Percentiles rank a stretch among this genome's conserved stretches.
These are phyloP conservation scores for Bufotes viridis DNA, from an alignment of 2,797 vertebrate species.

Conservation along the genomic window DNA sequence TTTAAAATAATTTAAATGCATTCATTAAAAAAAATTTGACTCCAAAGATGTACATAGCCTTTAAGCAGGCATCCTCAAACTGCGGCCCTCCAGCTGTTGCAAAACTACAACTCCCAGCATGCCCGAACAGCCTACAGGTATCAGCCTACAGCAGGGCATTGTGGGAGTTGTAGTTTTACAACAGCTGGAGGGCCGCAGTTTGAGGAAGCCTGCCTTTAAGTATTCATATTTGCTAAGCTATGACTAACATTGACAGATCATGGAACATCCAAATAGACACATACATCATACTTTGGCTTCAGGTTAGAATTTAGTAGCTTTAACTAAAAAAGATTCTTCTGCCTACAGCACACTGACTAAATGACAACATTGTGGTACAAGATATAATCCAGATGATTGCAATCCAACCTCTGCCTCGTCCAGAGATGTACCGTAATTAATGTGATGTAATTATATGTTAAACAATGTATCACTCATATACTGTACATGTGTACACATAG, in stretches of 20 bases:
- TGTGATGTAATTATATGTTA: not conserved
- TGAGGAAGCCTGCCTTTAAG: not conserved
- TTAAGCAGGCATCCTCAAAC: too few relatives aligned
- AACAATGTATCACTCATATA: not conserved
- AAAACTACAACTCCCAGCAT: too few relatives aligned
- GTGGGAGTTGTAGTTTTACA: too few relatives aligned
- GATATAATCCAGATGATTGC: not conserved
- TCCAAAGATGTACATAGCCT: too few relatives aligned
- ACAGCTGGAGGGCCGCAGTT: too few relatives aligned
- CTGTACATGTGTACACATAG: not conserved
- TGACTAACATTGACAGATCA: not conserved
- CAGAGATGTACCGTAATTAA: not conserved
- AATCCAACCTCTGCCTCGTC: not conserved
- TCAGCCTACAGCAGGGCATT: too few relatives aligned
- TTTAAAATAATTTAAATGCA: too few relatives aligned
- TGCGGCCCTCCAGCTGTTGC: too few relatives aligned
- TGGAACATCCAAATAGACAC: not conserved
- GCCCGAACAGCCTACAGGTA: too few relatives aligned
- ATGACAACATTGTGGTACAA: not conserved
- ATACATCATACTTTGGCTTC: not conserved
- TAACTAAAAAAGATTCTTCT: not conserved
- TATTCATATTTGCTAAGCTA: not conserved
- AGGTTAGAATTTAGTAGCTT: not conserved
- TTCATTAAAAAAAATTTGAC: too few relatives aligned
- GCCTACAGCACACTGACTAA: not conserved